phyloP scores from a whole-genome alignment of 2,797 vertebrate genomes.

The Acrocephalus scirpaceus region DNA sequence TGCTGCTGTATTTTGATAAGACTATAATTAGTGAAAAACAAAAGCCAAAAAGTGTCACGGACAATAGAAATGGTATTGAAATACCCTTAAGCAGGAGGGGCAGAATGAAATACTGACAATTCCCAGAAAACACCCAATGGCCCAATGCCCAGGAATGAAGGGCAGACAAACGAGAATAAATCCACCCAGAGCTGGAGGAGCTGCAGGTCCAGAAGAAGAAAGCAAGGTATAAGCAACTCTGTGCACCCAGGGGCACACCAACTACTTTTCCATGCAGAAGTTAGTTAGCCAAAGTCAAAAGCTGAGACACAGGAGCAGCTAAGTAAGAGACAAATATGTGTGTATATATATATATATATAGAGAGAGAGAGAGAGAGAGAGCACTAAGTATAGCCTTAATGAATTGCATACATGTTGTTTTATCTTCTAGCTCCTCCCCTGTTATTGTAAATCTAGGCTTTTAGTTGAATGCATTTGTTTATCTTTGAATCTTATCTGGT shows the following conservation, averaged over 20 bases:
- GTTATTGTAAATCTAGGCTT: neutral
- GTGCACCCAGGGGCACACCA: neutral
- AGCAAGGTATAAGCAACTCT: neutral
- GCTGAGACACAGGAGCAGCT: neutral
- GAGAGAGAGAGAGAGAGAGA: neutral
- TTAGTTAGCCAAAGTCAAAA: neutral
- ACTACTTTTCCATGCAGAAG: neutral
- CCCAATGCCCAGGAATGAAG: neutral
- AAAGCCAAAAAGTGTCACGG: neutral
- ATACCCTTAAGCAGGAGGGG: neutral
- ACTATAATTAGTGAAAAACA: neutral
- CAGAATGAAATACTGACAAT: neutral
- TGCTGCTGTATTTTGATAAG: neutral
- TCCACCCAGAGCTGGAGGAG: neutral
- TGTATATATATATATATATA: neutral
- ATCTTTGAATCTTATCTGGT: constrained; percentile 18
- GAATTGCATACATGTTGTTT: neutral
- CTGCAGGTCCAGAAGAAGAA: neutral
- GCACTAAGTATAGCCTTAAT: neutral
- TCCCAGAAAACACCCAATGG: neutral
- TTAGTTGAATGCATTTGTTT: neutral
- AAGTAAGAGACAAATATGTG: neutral
- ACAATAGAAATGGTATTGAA: neutral
- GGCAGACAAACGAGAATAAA: neutral
- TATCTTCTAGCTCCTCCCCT: neutral